Evolutionary conservation across 2,797 vertebrate species (phyloP), one percentile per base, ranked within the genome.

Genomic region (Pantherophis alleghaniensis): DNA sequence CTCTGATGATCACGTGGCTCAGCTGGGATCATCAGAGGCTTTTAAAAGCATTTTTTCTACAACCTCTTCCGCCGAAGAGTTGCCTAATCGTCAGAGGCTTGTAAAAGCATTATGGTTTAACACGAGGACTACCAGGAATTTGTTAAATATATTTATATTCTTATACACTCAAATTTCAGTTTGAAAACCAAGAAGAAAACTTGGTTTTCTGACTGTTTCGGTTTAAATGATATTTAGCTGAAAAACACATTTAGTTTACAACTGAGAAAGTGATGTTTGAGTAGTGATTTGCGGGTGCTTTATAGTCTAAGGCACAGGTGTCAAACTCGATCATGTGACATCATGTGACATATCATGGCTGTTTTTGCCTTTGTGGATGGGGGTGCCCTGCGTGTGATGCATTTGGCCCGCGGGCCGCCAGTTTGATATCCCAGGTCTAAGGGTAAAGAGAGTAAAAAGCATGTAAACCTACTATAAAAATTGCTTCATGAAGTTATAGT

Each of bases 401-500:
- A 63, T 28, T 26, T 4, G 1, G 26, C 26, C 4, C 4, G 1
- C 4, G 11, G 61, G 26, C 7, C 3, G 0, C 26, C 61, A 28
- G 4, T 63, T 28, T 63, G 26, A 61, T 22, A 61, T 22, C 61
- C 61, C 26, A 28, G 61, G 26, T 63, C 61, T 26, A 63, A 63
- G 11, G 61, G 11, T 63, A 63, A 63, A 12, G n/a, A 74, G n/a
- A 28, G 28, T n/a, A 66, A 66, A 56, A 93, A 86, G 92, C 90
- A 87, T 95, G 7, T 91, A 93, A 93, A 93, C 53, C 94, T 91
- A 94, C 74, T 1, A 88, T 42, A 56, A 4, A 87, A 89, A 94
- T 93, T 93, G 32, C 88, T 95, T 95, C 93, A 94, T 55, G 93
- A 93, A 91, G 86, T 28, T 26, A 59, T 42, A 79, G 37, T 22